Conservation (phyloP, 2,888 invertebrate genomes). For the Epistrophe eligans region DNA sequence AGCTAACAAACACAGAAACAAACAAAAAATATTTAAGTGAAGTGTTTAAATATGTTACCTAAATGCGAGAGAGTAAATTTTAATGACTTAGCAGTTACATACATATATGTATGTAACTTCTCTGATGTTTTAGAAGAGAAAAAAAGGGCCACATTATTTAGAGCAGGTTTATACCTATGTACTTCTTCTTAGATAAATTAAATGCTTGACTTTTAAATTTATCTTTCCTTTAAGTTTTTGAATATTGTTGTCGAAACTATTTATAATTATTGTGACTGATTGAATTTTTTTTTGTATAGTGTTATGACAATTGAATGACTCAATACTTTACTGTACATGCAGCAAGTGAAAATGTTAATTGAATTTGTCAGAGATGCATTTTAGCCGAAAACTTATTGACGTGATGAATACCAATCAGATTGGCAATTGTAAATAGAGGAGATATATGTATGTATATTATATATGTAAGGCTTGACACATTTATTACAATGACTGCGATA, state of each 20-base stretch:
- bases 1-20: constrained; percentile 7
- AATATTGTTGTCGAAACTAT: background rate
- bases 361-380: constrained; percentile 1
- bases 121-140: background rate
- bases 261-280: background rate
- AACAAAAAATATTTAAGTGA: background rate
- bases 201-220: background rate
- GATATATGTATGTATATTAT: background rate
- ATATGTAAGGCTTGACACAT: background rate
- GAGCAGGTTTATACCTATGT: background rate
- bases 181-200: too few species aligned
- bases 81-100: background rate
- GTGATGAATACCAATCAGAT: background rate
- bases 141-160: constrained; percentile 4
- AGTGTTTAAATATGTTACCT: constrained; percentile 1
- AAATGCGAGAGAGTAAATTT: constrained; percentile 2
- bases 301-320: background rate
- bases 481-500: background rate
- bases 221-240: background rate
- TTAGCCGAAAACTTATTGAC: constrained; percentile 4
- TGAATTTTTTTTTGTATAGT: background rate
- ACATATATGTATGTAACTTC: background rate
- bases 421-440: background rate
- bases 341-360: constrained; percentile 1
- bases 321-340: background rate